Percentiles rank a stretch among this genome's conserved stretches.
Evolutionary conservation across 2,888 invertebrate genomes (phyloP).

Genomic region (Aspidapion aeneum): DNA sequence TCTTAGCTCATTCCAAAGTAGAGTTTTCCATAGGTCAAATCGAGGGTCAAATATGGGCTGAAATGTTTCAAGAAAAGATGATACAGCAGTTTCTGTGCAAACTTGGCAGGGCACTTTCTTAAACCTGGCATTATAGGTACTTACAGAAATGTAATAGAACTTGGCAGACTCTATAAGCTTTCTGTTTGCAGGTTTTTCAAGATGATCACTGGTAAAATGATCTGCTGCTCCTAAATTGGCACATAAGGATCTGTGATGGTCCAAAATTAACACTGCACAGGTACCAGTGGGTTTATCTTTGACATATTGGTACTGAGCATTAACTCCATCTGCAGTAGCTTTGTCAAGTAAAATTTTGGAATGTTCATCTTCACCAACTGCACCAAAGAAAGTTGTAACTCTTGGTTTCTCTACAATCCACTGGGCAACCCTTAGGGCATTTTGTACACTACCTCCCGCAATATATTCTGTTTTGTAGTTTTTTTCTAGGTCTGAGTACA

Average conservation of each 20-base stretch:
- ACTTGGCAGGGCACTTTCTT: no score
- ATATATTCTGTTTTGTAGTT: slow-evolving; percentile 81
- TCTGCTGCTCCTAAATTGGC: slow-evolving; percentile 97
- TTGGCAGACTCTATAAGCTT: slow-evolving; percentile 73
- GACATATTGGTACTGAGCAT: slow-evolving; percentile 76
- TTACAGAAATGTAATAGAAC: slow-evolving; percentile 87
- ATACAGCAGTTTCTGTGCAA: no score
- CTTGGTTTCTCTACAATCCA: slow-evolving; percentile 85
- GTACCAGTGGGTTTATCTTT: slow-evolving; percentile 83
- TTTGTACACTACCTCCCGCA: slow-evolving; percentile 83
- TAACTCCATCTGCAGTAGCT: slow-evolving; percentile 80
- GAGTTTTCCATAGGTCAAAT: no score
- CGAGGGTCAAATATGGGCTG: no score
- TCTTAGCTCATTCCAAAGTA: no score
- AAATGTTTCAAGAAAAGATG: no score
- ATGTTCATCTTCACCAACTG: slow-evolving; percentile 88
- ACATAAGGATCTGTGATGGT: slow-evolving; percentile 84
- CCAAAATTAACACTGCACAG: slow-evolving; percentile 93
- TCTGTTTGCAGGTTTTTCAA: slow-evolving; percentile 69
- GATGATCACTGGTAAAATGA: slow-evolving; percentile 82
- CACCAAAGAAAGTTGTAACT: slow-evolving; percentile 86
- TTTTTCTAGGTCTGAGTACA: slow-evolving; percentile 80
- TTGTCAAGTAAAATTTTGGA: slow-evolving; percentile 78
- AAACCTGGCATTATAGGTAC: slow-evolving; percentile 44
- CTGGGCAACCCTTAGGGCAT: slow-evolving; percentile 85